Percentiles rank a stretch among this genome's conserved stretches.
phyloP scores from a whole-genome alignment of 2,888 invertebrate genomes.

The Agrochola macilenta region DNA sequence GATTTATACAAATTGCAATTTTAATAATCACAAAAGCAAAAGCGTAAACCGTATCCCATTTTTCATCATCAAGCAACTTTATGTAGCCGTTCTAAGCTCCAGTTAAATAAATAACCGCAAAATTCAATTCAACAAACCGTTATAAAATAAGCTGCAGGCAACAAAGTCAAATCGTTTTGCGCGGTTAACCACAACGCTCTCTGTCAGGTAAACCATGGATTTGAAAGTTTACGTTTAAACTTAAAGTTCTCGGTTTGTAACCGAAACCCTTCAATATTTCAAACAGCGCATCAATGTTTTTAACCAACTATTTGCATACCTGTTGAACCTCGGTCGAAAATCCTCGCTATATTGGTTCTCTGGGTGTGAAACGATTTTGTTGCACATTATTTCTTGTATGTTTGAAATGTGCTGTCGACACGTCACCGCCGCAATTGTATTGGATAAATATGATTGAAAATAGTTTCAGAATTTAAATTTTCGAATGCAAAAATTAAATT shows the following conservation, averaged over 20 bases:
- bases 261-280: conserved; percentile 80
- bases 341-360: conserved; percentile 60
- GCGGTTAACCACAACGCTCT: conserved; percentile 88
- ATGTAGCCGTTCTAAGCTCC: conserved; percentile 77
- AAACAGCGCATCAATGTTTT: conserved; percentile 75
- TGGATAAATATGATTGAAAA: conserved; percentile 53
- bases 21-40: conserved; percentile 55
- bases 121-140: conserved; percentile 90
- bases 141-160: conserved; percentile 89
- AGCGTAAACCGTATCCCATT: conserved; percentile 54
- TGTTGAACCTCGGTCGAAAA: conserved; percentile 77
- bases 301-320: conserved; percentile 79
- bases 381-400: conserved; percentile 70
- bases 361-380: conserved; percentile 72
- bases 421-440: conserved; percentile 56
- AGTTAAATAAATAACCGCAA: conserved; percentile 90
- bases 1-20: conserved; percentile 55
- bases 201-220: conserved; percentile 87
- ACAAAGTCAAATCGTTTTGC: conserved; percentile 89
- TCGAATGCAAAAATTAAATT: not conserved
- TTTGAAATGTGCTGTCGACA: conserved; percentile 68
- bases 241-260: conserved; percentile 79
- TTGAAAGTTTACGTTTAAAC: conserved; percentile 85
- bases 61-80: conserved; percentile 69
- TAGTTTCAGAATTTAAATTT: conserved; percentile 16